phyloP scores from a whole-genome alignment of 2,797 vertebrate genomes.

The Cyprinella venusta region DNA sequence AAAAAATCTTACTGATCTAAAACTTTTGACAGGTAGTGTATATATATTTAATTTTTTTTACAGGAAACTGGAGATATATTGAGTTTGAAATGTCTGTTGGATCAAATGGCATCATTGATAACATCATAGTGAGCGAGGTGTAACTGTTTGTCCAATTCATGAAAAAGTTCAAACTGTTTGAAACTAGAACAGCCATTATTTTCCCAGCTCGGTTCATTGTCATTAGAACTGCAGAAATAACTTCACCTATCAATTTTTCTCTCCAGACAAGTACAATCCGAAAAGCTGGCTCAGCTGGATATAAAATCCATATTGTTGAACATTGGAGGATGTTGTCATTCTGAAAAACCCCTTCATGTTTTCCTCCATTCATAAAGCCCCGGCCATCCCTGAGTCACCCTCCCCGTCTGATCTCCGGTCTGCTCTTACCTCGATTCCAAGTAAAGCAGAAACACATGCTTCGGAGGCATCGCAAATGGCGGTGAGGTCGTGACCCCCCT shows the following conservation, averaged over 20 bases:
- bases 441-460: slow-evolving; percentile 93
- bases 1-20: too few species aligned
- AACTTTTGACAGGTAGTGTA: too few species aligned
- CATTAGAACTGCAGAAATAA: background rate
- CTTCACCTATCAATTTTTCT: background rate
- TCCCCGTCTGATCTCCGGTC: slow-evolving; percentile 30
- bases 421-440: slow-evolving; percentile 91
- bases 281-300: background rate
- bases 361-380: slow-evolving; percentile 27
- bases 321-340: slow-evolving; percentile 1
- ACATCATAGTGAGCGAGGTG: too few species aligned
- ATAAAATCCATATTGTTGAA: background rate
- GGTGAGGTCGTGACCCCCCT: slow-evolving; percentile 97
- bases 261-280: background rate
- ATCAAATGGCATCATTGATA: too few species aligned
- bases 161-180: background rate
- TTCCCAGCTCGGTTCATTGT: background rate
- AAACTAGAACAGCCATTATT: background rate
- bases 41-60: too few species aligned
- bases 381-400: background rate
- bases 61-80: too few species aligned
- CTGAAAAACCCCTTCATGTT: slow-evolving; percentile 1
- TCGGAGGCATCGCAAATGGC: slow-evolving; percentile 98
- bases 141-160: too few species aligned
- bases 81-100: too few species aligned